Evolutionary conservation across 1,140 invertebrate species (phyloP).

Genomic region (Habropoda laboriosa): DNA sequence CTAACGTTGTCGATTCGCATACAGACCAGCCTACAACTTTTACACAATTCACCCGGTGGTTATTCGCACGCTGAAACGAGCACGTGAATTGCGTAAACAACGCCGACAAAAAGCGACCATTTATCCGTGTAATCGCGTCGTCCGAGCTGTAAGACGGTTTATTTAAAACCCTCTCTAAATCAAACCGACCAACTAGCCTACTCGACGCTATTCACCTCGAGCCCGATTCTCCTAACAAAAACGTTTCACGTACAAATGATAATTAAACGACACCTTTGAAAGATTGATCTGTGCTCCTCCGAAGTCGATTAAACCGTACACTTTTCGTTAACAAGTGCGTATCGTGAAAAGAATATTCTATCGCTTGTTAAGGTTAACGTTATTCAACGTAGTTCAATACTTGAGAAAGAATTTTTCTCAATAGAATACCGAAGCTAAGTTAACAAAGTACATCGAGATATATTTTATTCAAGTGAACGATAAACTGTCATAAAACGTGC

Average conservation of each 20-base stretch:
- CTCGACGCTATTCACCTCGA: not conserved
- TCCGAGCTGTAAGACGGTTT: not conserved
- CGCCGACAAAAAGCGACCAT: not conserved
- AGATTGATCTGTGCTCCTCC: not conserved
- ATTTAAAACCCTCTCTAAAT: conserved; percentile 24
- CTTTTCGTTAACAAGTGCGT: not conserved
- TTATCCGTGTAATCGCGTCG: not conserved
- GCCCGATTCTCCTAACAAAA: not conserved
- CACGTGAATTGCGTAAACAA: not conserved
- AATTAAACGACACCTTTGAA: not conserved
- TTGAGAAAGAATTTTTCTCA: no score
- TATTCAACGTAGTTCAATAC: no score
- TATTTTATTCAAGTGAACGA: no score
- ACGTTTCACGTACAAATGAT: not conserved
- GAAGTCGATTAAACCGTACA: not conserved
- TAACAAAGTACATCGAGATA: no score
- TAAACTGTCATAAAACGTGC: no score
- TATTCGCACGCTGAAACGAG: not conserved
- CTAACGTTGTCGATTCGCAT: no score
- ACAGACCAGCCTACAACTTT: no score
- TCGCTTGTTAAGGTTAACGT: not conserved
- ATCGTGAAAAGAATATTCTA: no score
- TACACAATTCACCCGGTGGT: not conserved
- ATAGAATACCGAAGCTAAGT: no score
- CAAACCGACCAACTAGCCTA: not conserved